These are phyloP conservation scores for Sinocyclocheilus rhinocerous DNA, from an alignment of 2,113 vertebrate species.

Conservation along the genomic window DNA sequence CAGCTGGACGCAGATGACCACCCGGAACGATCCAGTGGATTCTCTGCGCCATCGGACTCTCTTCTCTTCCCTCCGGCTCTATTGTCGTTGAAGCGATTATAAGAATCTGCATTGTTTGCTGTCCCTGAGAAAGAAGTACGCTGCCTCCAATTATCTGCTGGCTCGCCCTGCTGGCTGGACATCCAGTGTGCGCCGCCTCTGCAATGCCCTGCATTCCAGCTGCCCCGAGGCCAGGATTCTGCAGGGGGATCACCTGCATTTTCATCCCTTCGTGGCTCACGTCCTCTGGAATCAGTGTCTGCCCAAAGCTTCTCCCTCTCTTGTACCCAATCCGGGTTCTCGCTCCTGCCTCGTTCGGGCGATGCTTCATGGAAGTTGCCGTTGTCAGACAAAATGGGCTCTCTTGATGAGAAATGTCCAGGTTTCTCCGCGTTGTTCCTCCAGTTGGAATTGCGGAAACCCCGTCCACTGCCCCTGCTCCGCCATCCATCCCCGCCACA, in stretches of 20 bases:
- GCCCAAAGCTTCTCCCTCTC: slow-evolving; percentile 87
- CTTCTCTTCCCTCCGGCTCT: slow-evolving; percentile 81
- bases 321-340: slow-evolving; percentile 90
- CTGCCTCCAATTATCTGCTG: slow-evolving; percentile 83
- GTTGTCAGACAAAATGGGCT: slow-evolving; percentile 71
- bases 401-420: slow-evolving; percentile 76
- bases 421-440: slow-evolving; percentile 78
- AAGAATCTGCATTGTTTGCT: slow-evolving; percentile 82
- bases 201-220: slow-evolving; percentile 76
- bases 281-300: slow-evolving; percentile 75
- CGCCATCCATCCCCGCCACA: slow-evolving; percentile 67
- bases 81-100: slow-evolving; percentile 86
- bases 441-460: slow-evolving; percentile 75
- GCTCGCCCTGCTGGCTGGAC: slow-evolving; percentile 77
- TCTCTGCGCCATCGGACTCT: slow-evolving; percentile 81
- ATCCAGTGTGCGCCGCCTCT: slow-evolving; percentile 68
- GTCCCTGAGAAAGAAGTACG: slow-evolving; percentile 89
- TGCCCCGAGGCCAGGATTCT: slow-evolving; percentile 78
- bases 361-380: slow-evolving; percentile 71
- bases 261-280: slow-evolving; percentile 84
- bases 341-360: slow-evolving; percentile 78
- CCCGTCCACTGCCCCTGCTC: slow-evolving; percentile 31
- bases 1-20: slow-evolving; percentile 97
- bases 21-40: slow-evolving; percentile 87
- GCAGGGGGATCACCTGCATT: slow-evolving; percentile 75